Conservation (phyloP, 2,797 vertebrate genomes). For the Coregonus ussuriensis region DNA sequence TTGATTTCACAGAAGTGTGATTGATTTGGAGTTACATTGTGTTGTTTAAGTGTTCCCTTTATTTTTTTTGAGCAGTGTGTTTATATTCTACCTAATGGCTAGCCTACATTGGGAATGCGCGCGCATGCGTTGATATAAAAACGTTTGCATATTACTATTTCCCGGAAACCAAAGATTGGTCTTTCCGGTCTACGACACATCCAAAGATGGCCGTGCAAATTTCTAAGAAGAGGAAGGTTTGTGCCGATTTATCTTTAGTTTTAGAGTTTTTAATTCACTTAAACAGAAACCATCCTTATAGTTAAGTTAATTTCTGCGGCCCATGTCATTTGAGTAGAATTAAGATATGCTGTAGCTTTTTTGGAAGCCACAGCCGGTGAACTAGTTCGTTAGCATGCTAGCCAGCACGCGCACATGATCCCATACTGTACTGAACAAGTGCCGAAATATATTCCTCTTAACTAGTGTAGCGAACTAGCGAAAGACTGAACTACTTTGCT, state of each 20-base stretch:
- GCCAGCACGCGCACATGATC: not conserved
- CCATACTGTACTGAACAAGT: not conserved
- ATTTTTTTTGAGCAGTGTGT: too few species aligned
- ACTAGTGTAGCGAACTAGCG: not conserved
- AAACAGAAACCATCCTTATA: not conserved
- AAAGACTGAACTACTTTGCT: not conserved
- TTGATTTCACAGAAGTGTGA: too few species aligned
- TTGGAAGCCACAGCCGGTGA: not conserved
- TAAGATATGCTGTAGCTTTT: not conserved
- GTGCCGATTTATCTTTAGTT: not conserved
- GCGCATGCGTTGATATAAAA: too few species aligned
- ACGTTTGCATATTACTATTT: constrained; percentile 53
- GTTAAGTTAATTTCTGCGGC: not conserved
- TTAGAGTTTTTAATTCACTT: not conserved
- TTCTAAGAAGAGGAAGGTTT: constrained; percentile 97
- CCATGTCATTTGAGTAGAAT: not conserved
- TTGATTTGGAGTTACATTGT: too few species aligned
- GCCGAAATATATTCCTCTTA: too few species aligned
- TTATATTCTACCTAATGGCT: too few species aligned
- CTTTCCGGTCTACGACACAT: constrained; percentile 80
- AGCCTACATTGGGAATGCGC: too few species aligned
- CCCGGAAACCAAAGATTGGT: accelerated
- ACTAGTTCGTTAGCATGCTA: not conserved
- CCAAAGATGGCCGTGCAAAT: constrained; percentile 94
- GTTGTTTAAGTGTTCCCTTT: too few species aligned